A percentile compares a stretch with the other conserved stretches of the same genome.
Evolutionary conservation across 2,113 vertebrate genomes (phyloP).

Genomic region (Bujurquina vittata): DNA sequence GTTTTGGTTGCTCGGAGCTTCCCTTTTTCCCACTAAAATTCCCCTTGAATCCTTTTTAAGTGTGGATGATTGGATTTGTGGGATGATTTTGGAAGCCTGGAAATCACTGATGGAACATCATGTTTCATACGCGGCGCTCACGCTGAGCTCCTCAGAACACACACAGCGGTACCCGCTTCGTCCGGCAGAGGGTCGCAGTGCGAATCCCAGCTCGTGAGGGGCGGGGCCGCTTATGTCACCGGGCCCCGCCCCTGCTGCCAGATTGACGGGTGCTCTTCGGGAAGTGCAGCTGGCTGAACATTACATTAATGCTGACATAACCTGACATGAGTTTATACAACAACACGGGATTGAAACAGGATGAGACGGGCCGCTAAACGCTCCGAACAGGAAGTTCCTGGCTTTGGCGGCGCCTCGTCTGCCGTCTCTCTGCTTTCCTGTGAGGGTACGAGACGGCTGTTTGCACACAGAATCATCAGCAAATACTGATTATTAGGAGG

Average conservation of each 20-base stretch:
- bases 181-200: neutral
- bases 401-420: neutral
- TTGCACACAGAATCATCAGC: neutral
- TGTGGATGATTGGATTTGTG: neutral
- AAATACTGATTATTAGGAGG: neutral
- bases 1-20: too few species aligned
- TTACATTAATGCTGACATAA: neutral
- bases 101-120: too few species aligned
- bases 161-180: accelerated
- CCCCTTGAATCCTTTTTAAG: too few species aligned
- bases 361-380: neutral
- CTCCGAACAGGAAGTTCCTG: neutral
- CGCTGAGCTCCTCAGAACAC: neutral
- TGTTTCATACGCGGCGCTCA: neutral
- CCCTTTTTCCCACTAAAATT: too few species aligned
- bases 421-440: neutral
- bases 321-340: constrained; percentile 11
- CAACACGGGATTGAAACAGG: neutral
- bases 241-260: neutral
- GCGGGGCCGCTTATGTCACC: neutral
- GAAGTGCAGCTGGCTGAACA: neutral
- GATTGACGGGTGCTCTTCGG: neutral
- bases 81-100: too few species aligned
- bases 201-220: neutral
- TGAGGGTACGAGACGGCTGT: accelerated